These are phyloP conservation scores for Enteromius thamalakanensis DNA, from an alignment of 2,797 vertebrate genomes.

Conservation along the genomic window DNA sequence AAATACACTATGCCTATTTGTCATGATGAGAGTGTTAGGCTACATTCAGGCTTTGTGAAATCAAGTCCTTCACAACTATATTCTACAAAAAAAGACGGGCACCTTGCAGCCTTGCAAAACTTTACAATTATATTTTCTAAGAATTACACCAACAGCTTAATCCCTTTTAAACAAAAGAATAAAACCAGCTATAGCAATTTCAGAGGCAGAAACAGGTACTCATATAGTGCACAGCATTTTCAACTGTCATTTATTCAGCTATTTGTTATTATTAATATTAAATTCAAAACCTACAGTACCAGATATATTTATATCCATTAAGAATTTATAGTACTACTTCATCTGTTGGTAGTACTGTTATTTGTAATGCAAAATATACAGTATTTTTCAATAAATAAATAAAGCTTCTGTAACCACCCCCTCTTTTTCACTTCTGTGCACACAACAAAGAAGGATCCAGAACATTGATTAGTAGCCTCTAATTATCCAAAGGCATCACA, in stretches of 20 bases:
- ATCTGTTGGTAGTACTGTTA: neutral
- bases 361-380: neutral
- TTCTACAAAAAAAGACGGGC: neutral
- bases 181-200: neutral
- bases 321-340: neutral
- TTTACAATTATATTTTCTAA: neutral
- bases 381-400: neutral
- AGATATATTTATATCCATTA: neutral
- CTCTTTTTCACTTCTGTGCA: neutral
- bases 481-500: constrained; percentile 47
- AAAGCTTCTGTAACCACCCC: constrained; percentile 11
- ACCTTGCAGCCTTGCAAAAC: neutral
- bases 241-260: neutral
- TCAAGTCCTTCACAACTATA: neutral
- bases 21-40: neutral
- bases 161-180: neutral
- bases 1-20: neutral
- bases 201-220: neutral
- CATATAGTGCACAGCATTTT: no score
- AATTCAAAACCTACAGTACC: no score
- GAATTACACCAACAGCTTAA: neutral
- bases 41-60: neutral
- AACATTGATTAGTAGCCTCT: constrained; percentile 46
- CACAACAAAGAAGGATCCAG: constrained; percentile 23
- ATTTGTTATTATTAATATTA: neutral